Conservation (phyloP, 2,888 invertebrate species). For the Drosophila paranaensis region DNA sequence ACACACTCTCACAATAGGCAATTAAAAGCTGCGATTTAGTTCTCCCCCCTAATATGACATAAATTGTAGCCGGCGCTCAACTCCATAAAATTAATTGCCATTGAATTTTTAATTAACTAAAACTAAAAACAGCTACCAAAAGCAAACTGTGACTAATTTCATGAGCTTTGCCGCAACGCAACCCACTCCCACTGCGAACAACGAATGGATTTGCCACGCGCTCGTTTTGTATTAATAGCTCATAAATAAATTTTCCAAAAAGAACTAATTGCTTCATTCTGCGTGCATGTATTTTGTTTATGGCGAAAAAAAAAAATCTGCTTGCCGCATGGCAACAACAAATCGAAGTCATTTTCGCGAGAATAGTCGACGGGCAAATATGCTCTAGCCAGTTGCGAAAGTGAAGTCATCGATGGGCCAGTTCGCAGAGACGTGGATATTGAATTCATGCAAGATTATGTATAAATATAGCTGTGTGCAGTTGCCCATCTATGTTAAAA, state of each 20-base stretch:
- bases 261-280: constrained; percentile 61
- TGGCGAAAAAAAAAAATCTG: constrained; percentile 34
- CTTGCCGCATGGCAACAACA: constrained; percentile 41
- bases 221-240: constrained; percentile 67
- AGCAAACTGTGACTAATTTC: constrained; percentile 47
- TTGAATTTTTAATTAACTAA: constrained; percentile 71
- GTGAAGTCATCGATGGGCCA: not conserved
- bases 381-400: not conserved
- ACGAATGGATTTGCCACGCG: constrained; percentile 54
- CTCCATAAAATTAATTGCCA: constrained; percentile 60
- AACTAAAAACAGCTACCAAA: constrained; percentile 54
- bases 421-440: not conserved
- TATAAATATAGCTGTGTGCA: not conserved
- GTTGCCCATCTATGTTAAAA: not conserved
- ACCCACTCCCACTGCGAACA: not conserved
- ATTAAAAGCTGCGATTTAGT: constrained; percentile 34
- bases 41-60: constrained; percentile 47
- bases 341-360: not conserved
- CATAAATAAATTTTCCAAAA: constrained; percentile 69
- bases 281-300: constrained; percentile 32
- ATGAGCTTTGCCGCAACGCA: not conserved
- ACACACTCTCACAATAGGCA: not conserved
- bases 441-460: not conserved
- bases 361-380: not conserved
- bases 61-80: constrained; percentile 44